These are phyloP conservation scores for Empis livida DNA, from an alignment of 2,888 invertebrate genomes.

Conservation along the genomic window DNA sequence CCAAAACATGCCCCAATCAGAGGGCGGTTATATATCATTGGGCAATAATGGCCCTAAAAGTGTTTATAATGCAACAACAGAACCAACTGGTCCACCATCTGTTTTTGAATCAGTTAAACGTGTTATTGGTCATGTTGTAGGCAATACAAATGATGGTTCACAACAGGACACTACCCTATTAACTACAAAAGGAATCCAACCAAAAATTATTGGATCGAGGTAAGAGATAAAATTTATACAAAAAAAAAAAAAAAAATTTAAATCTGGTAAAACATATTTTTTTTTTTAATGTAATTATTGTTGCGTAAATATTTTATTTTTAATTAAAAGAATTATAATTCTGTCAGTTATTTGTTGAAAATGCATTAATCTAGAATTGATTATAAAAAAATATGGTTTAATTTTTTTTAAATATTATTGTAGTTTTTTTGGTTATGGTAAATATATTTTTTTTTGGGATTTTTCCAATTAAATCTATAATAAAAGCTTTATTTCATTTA, in stretches of 20 bases:
- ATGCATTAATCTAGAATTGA: too few relatives aligned
- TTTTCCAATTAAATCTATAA: too few relatives aligned
- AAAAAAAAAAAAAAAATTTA: slow-evolving; percentile 4
- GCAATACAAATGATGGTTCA: slow-evolving; percentile 14
- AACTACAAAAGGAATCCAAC: slow-evolving; percentile 27
- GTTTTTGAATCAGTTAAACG: slow-evolving; percentile 34
- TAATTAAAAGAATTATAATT: too few relatives aligned
- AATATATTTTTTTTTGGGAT: too few relatives aligned
- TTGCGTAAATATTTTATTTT: too few relatives aligned
- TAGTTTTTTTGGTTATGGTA: too few relatives aligned
- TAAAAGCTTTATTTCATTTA: too few relatives aligned
- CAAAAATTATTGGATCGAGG: slow-evolving; percentile 33
- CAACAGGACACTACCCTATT: slow-evolving; percentile 27
- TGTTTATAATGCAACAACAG: slow-evolving; percentile 37
- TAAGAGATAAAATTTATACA: slow-evolving; percentile 21
- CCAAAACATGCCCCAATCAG: slow-evolving; percentile 31
- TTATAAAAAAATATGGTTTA: too few relatives aligned
- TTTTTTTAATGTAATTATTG: background rate
- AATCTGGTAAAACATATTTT: slow-evolving; percentile 7
- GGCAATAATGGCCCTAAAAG: slow-evolving; percentile 26
- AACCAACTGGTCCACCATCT: slow-evolving; percentile 33
- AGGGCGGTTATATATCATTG: slow-evolving; percentile 35
- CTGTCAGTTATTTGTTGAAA: too few relatives aligned
- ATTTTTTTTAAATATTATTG: too few relatives aligned
- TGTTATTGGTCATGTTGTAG: slow-evolving; percentile 35